phyloP scores from a whole-genome alignment of 1,140 invertebrate genomes.

The Trissolcus basalis region DNA sequence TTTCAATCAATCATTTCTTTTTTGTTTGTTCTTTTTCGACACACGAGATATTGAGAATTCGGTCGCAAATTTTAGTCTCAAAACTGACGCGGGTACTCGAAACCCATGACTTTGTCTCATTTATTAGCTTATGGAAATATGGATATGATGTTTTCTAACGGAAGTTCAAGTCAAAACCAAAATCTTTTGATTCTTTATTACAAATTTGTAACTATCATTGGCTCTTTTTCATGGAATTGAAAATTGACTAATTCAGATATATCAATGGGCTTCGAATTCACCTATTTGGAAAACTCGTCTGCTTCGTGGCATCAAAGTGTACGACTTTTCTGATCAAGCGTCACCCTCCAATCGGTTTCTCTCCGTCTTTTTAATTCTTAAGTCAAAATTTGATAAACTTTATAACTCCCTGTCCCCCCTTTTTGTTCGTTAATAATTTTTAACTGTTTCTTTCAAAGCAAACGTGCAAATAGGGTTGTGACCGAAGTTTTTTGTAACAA shows the following conservation, averaged over 20 bases:
- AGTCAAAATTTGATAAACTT: neutral
- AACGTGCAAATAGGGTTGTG: constrained; percentile 7
- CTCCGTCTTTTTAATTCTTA: neutral
- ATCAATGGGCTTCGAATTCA: constrained; percentile 52
- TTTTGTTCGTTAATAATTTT: no score
- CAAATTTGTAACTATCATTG: neutral
- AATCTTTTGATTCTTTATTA: no score
- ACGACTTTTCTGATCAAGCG: constrained; percentile 13
- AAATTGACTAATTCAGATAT: no score
- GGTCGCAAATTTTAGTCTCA: neutral
- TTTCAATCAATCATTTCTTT: constrained; percentile 18
- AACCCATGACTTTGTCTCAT: constrained; percentile 26
- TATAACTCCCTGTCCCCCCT: no score
- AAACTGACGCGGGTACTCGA: constrained; percentile 33
- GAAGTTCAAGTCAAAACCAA: no score
- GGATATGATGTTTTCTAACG: constrained; percentile 39
- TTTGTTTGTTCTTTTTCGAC: neutral
- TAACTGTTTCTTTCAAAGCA: neutral
- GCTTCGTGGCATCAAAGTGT: neutral
- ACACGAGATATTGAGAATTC: no score
- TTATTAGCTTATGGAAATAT: constrained; percentile 7
- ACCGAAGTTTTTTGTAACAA: no score
- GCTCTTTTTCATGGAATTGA: constrained; percentile 3
- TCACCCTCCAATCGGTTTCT: constrained; percentile 1
- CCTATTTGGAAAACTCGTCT: constrained; percentile 25